Evolutionary conservation across 2,113 vertebrate species (phyloP).

Genomic region (Ursus arctos): DNA sequence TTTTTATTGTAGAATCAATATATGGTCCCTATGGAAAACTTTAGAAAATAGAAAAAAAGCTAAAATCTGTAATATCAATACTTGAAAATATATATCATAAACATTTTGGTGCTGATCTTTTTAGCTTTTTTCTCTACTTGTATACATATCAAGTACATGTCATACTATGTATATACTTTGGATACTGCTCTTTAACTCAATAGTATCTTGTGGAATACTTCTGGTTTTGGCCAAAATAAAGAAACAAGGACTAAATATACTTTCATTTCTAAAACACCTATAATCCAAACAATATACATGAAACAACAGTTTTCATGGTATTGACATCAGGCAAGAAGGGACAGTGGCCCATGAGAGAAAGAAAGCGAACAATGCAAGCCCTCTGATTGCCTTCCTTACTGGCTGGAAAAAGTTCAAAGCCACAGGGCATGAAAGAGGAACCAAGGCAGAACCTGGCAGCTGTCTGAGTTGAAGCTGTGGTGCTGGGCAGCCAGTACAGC

Average conservation of each 20-base stretch:
- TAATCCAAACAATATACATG: background rate
- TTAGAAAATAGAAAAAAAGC: background rate
- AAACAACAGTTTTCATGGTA: background rate
- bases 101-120: background rate
- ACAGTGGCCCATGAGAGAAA: background rate
- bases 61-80: background rate
- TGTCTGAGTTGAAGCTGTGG: background rate
- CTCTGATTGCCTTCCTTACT: background rate
- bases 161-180: background rate
- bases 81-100: background rate
- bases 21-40: background rate
- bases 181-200: background rate
- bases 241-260: background rate
- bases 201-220: background rate
- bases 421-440: background rate
- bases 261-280: background rate
- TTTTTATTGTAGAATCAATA: constrained; percentile 59
- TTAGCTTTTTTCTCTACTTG: background rate
- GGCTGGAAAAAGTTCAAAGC: background rate
- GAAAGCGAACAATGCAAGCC: background rate
- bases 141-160: background rate
- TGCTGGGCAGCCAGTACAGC: background rate
- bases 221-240: background rate
- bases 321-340: background rate
- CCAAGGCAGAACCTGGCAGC: background rate